Conservation (phyloP, 2,888 invertebrate genomes). For the Tanypteryx hageni region DNA sequence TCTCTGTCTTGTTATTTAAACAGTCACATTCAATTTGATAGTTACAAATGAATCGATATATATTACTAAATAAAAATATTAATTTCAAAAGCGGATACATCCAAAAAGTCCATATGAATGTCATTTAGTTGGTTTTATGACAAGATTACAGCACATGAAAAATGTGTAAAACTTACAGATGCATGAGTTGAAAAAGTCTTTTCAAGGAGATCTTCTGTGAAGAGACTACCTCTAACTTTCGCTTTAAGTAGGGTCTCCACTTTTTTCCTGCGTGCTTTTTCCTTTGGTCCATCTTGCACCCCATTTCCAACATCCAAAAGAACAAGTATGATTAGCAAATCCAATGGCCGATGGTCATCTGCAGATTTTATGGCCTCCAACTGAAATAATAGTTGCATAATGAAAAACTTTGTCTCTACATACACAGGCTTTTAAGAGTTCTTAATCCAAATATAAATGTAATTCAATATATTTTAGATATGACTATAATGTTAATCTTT, state of each 20-base stretch:
- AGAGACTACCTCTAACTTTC: background rate
- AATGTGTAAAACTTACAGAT: constrained; percentile 16
- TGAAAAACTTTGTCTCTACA: background rate
- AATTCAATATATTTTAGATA: no score
- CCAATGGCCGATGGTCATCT: constrained; percentile 15
- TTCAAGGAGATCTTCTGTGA: constrained; percentile 31
- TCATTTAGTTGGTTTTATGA: background rate
- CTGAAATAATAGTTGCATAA: background rate
- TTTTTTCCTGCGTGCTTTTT: constrained; percentile 18
- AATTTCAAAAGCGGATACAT: background rate
- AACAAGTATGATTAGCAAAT: constrained; percentile 19
- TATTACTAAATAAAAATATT: background rate
- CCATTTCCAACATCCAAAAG: constrained; percentile 23
- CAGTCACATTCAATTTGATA: no score
- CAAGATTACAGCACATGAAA: background rate
- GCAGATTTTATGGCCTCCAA: constrained; percentile 34
- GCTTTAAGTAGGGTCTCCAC: constrained; percentile 16
- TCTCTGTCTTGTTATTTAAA: no score
- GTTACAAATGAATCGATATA: no score
- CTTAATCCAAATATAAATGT: no score
- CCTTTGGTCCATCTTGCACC: constrained; percentile 15
- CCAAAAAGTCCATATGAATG: background rate
- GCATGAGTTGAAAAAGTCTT: constrained; percentile 31
- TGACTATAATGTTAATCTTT: no score
- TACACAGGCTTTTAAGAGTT: background rate